Base-by-base conservation (phyloP, 2,888 invertebrate species). In the Amorpha juglandis region DNA sequence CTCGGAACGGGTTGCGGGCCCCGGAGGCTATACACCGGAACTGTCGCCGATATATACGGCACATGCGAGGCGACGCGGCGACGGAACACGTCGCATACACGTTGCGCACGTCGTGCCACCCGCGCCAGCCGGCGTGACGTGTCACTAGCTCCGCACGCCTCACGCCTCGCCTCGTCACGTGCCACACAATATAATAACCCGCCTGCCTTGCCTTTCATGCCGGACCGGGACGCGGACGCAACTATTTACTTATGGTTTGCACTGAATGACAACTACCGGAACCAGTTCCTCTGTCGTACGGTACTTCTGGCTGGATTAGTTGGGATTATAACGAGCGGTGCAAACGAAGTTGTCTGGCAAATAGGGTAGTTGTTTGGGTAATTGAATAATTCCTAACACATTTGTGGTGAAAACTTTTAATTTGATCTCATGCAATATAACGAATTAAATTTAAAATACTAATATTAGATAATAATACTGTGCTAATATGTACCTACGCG, bases 1-100 rank as follows among this genome's bases (percentile, higher is more conserved):
- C 83, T 78, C 77, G 76, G 81, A 87, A 84, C 87, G 84, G 83
- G 87, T 83, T 82, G 81, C 77, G 84, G 84, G 82, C 83, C 83
- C 84, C 83, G 79, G 78, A 82, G 86, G 84, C 86, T 83, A 79
- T 80, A 80, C 86, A 84, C 88, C 90, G 90, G 90, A 90, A 90
- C 90, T 88, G 84, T 83, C 83, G 83, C 74, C 70, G 74, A 79
- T 82, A 81, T 85, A 84, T 87, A 82, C 81, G 86, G 86, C 83
- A 78, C 83, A 81, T 80, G 82, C 35, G 38, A 55, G 35, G n/a
- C 55, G 71, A 72, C 82, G 65, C 69, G 73, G 70, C 72, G 72
- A 76, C 67, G 64, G 69, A 76, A 76, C 78, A 73, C 72, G 73
- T 71, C 73, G 70, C 68, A 14, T n/a, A 63, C 65, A 63, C 53